Conservation (phyloP, 2,888 invertebrate genomes). For the Agriopis aurantiaria region DNA sequence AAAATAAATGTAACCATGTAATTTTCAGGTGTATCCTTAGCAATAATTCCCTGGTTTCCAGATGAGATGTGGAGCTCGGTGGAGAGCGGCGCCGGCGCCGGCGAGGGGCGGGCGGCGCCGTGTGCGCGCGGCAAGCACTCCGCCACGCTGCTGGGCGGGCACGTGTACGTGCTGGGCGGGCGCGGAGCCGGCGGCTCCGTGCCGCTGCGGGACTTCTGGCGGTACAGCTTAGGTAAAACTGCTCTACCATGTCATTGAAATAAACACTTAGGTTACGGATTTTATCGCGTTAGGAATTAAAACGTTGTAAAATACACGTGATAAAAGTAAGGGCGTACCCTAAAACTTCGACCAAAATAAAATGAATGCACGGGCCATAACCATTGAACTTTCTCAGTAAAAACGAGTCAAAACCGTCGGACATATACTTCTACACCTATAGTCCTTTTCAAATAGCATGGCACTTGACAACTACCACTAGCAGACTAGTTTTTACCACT, state of each 20-base stretch:
- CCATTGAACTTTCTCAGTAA: too few species aligned
- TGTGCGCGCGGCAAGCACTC: slow-evolving; percentile 92
- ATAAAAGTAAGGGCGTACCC: too few species aligned
- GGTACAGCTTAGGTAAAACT: slow-evolving; percentile 87
- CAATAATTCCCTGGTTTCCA: slow-evolving; percentile 43
- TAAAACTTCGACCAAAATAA: too few species aligned
- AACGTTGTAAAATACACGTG: neutral
- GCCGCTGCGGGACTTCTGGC: slow-evolving; percentile 95
- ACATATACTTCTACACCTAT: too few species aligned
- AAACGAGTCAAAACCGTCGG: too few species aligned
- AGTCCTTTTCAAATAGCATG: too few species aligned
- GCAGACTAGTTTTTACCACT: too few species aligned
- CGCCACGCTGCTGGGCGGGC: slow-evolving; percentile 91
- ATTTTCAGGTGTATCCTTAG: neutral
- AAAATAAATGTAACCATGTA: neutral
- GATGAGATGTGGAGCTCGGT: slow-evolving; percentile 80
- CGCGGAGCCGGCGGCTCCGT: slow-evolving; percentile 93
- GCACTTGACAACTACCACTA: too few species aligned
- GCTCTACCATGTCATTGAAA: too few species aligned
- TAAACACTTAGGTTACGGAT: too few species aligned
- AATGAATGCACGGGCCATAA: too few species aligned
- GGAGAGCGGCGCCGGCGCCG: slow-evolving; percentile 62
- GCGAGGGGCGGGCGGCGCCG: slow-evolving; percentile 75
- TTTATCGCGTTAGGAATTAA: too few species aligned
- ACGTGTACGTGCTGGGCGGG: slow-evolving; percentile 94